phyloP scores from a whole-genome alignment of 2,797 vertebrate genomes.

The Rhinella marina region DNA sequence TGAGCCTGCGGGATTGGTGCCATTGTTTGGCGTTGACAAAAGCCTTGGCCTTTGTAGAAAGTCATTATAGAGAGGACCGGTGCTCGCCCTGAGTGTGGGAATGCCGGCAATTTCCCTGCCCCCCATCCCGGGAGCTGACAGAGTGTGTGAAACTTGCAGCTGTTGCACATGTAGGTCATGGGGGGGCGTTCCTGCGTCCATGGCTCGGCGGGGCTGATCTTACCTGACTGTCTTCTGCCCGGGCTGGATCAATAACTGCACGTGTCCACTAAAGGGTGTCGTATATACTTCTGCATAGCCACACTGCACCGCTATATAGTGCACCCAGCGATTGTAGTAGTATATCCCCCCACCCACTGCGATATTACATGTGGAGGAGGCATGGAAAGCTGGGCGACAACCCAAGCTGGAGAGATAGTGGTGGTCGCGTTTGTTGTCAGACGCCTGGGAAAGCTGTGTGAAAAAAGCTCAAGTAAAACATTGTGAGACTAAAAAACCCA shows the following conservation, averaged over 20 bases:
- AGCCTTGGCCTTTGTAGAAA: slow-evolving; percentile 48
- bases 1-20: slow-evolving; percentile 4
- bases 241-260: not conserved
- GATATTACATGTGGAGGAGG: not conserved
- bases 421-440: no score
- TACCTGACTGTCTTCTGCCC: not conserved
- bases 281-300: no score
- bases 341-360: no score
- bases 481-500: no score
- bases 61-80: not conserved
- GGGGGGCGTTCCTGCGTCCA: slow-evolving; percentile 11
- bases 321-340: no score
- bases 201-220: slow-evolving; percentile 4
- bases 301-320: no score
- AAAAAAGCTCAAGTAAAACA: no score
- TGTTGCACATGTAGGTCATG: slow-evolving; percentile 41
- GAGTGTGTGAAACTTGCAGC: slow-evolving; percentile 51
- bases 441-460: no score
- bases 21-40: slow-evolving; percentile 37
- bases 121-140: slow-evolving; percentile 19
- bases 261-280: no score
- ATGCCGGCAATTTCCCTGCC: slow-evolving; percentile 46
- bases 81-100: slow-evolving; percentile 31
- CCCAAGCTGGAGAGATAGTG: not conserved
- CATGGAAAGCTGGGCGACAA: not conserved